Evolutionary conservation across 2,113 vertebrate genomes (phyloP).

Genomic region (Sturnus vulgaris): DNA sequence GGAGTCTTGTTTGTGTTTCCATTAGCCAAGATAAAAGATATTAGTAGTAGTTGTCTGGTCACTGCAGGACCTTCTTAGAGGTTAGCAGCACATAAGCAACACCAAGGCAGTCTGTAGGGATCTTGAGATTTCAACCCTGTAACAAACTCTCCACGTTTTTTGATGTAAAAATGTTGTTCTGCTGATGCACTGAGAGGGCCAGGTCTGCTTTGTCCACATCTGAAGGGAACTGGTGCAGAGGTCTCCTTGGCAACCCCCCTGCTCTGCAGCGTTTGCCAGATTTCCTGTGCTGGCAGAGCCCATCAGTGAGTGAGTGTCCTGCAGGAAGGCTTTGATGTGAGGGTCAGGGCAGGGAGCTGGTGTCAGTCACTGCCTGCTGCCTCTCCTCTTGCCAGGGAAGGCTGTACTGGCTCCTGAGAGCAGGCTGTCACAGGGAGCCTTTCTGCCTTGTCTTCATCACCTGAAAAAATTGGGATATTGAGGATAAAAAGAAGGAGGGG

Average conservation of each 20-base stretch:
- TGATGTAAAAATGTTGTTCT: neutral
- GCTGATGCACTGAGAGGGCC: neutral
- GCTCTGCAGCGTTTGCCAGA: accelerated
- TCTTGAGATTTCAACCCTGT: neutral
- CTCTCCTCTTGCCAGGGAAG: accelerated
- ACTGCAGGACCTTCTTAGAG: neutral
- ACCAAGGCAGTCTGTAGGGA: neutral
- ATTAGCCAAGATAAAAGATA: neutral
- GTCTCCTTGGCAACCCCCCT: accelerated
- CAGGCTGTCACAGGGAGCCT: neutral
- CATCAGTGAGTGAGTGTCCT: neutral
- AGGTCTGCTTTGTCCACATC: neutral
- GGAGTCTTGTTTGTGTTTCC: neutral
- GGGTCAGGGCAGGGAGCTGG: neutral
- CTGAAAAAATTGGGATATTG: neutral
- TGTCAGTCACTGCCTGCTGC: neutral
- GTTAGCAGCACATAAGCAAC: neutral
- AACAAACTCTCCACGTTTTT: neutral
- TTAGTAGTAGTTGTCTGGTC: neutral
- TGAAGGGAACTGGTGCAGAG: neutral
- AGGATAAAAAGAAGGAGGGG: neutral
- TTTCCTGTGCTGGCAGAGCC: neutral
- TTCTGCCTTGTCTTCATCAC: neutral
- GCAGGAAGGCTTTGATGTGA: neutral
- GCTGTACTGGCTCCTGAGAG: neutral